Percentiles rank a stretch among this genome's conserved stretches.
phyloP scores from a whole-genome alignment of 2,888 invertebrate species.

The Tridacna gigas region DNA sequence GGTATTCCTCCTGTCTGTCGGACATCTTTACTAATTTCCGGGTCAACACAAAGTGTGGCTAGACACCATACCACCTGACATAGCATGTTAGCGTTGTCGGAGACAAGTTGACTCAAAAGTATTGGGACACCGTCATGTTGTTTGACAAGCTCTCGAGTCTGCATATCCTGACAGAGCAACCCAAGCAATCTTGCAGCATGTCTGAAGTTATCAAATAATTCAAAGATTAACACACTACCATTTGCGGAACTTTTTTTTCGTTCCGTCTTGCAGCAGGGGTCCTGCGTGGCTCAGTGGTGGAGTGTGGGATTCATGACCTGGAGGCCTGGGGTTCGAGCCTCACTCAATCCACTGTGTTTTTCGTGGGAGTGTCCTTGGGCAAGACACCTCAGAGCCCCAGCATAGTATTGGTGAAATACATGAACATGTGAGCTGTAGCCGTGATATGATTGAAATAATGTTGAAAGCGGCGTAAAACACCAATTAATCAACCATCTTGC shows the following conservation, averaged over 20 bases:
- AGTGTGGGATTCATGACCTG: no score
- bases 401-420: no score
- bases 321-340: no score
- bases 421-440: no score
- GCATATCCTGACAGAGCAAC: slow-evolving; percentile 79
- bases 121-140: slow-evolving; percentile 83
- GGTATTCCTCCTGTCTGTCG: slow-evolving; percentile 85
- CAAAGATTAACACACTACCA: background rate
- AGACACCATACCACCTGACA: slow-evolving; percentile 85
- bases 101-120: slow-evolving; percentile 83
- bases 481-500: no score
- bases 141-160: slow-evolving; percentile 80
- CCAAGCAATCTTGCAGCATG: slow-evolving; percentile 82
- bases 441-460: no score
- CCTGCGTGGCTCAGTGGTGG: no score
- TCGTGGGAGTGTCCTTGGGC: no score
- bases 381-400: no score
- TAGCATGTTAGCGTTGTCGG: slow-evolving; percentile 84
- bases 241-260: background rate
- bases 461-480: no score
- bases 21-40: slow-evolving; percentile 84
- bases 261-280: no score
- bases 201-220: slow-evolving; percentile 65
- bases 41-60: slow-evolving; percentile 84
- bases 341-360: no score